These are phyloP conservation scores for Sphaerodactylus townsendi DNA, from an alignment of 2,113 vertebrate species.

Conservation along the genomic window DNA sequence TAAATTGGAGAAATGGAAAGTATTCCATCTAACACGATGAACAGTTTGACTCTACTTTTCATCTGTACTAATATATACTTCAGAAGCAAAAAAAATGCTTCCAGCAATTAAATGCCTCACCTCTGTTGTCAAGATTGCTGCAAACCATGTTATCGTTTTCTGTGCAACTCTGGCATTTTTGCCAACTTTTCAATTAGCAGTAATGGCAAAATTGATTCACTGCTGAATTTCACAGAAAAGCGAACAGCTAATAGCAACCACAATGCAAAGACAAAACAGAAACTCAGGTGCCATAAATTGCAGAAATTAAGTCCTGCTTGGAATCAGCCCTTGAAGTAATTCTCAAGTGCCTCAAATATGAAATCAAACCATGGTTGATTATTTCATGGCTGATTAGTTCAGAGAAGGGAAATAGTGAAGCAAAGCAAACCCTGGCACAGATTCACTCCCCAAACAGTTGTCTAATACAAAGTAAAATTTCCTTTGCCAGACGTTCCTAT, in stretches of 20 bases:
- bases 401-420: background rate
- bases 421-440: background rate
- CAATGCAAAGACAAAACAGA: background rate
- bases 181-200: background rate
- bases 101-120: background rate
- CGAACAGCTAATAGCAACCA: background rate
- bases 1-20: background rate
- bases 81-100: background rate
- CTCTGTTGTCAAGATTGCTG: background rate
- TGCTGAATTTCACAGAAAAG: background rate
- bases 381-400: background rate
- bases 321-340: background rate
- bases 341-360: background rate
- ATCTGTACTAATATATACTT: background rate
- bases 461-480: background rate
- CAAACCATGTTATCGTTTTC: background rate
- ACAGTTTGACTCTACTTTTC: background rate
- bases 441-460: background rate
- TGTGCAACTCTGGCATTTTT: background rate
- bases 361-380: background rate
- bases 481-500: constrained; percentile 29
- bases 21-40: background rate
- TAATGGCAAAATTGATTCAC: background rate
- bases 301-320: background rate
- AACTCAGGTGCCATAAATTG: background rate